Evolutionary conservation across 1,140 invertebrate species (phyloP).

Genomic region (Chlorops oryzae): DNA sequence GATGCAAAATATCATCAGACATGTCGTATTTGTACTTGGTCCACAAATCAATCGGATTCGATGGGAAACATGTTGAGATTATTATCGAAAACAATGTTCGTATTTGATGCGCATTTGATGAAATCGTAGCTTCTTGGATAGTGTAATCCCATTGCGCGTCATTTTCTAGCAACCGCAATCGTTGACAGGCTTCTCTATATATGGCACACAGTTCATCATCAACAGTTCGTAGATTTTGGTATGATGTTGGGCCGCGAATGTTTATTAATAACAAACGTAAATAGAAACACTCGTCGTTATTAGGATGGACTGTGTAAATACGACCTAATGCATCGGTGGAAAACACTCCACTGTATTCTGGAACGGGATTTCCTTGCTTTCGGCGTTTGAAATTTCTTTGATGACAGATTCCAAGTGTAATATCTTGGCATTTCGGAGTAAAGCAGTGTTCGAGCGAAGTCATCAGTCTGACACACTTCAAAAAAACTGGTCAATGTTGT

Average conservation of each 20-base stretch:
- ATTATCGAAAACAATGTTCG: slow-evolving; percentile 4
- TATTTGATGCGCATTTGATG: neutral
- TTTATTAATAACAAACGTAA: no score
- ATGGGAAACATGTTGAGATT: neutral
- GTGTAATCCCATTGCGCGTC: slow-evolving; percentile 10
- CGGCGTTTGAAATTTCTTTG: slow-evolving; percentile 17
- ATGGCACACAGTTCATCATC: neutral
- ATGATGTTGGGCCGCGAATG: no score
- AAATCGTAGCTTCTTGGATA: slow-evolving; percentile 26
- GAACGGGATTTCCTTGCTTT: neutral
- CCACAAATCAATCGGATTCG: slow-evolving; percentile 3
- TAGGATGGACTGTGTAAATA: no score
- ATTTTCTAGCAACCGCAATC: slow-evolving; percentile 26
- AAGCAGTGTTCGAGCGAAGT: slow-evolving; percentile 43
- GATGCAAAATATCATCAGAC: slow-evolving; percentile 3
- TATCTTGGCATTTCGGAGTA: slow-evolving; percentile 46
- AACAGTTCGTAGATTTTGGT: slow-evolving; percentile 26
- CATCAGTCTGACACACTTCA: slow-evolving; percentile 5
- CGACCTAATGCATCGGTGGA: slow-evolving; percentile 25
- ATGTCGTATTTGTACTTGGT: neutral
- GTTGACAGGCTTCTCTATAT: slow-evolving; percentile 17
- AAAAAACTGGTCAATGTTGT: slow-evolving; percentile 40
- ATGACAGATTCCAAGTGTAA: slow-evolving; percentile 44
- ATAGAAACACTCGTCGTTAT: no score
- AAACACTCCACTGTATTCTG: neutral